Evolutionary conservation across 2,888 invertebrate species (phyloP).

Genomic region (Ornithoptera priamus): DNA sequence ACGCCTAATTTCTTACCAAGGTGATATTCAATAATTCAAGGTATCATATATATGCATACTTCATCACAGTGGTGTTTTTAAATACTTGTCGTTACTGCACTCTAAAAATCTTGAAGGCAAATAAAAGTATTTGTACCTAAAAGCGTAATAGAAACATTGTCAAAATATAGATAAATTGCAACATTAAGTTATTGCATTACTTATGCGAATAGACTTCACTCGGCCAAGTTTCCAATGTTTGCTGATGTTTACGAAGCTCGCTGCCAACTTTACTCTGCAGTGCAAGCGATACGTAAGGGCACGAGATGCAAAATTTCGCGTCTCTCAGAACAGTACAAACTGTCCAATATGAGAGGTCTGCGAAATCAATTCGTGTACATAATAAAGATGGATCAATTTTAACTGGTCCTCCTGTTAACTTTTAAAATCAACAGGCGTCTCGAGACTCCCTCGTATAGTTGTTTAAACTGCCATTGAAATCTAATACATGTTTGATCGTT

Average conservation of each 20-base stretch:
- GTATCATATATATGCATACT: no score
- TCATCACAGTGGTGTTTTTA: no score
- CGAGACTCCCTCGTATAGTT: constrained; percentile 54
- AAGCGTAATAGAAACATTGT: background rate
- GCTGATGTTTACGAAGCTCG: constrained; percentile 52
- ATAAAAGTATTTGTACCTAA: no score
- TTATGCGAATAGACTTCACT: background rate
- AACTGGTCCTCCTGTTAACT: constrained; percentile 50
- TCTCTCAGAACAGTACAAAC: constrained; percentile 11
- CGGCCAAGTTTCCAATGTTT: constrained; percentile 31
- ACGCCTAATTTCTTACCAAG: no score
- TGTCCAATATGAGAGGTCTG: constrained; percentile 47
- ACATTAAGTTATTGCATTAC: constrained; percentile 29
- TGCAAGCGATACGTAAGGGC: constrained; percentile 60
- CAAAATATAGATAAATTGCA: constrained; percentile 12
- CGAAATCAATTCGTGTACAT: constrained; percentile 38
- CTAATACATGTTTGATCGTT: constrained; percentile 47
- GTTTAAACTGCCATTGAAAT: constrained; percentile 60
- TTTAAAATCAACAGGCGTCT: constrained; percentile 53
- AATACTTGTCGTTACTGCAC: no score
- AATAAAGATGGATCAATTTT: constrained; percentile 46
- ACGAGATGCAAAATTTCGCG: constrained; percentile 46
- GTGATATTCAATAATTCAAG: no score
- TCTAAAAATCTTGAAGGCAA: no score
- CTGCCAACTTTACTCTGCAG: constrained; percentile 55